Base-by-base conservation (phyloP, 2,888 invertebrate genomes). In the Cephus nigrinus region DNA sequence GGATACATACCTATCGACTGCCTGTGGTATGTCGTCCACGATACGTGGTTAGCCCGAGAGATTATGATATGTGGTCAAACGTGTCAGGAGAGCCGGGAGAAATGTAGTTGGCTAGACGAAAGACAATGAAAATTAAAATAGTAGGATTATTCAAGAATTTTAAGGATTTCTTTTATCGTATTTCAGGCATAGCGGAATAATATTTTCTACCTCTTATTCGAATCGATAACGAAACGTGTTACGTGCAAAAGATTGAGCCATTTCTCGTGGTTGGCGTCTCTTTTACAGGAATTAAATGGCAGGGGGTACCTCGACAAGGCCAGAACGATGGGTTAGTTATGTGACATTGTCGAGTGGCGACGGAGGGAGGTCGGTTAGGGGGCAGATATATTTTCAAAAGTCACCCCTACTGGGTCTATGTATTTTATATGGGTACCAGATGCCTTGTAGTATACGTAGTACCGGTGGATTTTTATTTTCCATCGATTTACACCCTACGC, bases 1-100 rank as follows among this genome's bases (percentile, higher is more conserved):
- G 35, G 36, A 35, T 73, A 69, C 73, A 77, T 80, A 36, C 75
- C 76, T 71, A 72, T 72, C 73, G 40, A 55, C 68, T 55, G 34
- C 36, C 71, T 23, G 71, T 71, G 71, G 71, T 71, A 71, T 71
- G 71, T 33, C 71, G 71, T 71, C 33, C 71, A 33, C 9, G 71
- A 71, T 71, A 71, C 32, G 32, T n/a, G 71, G 71, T 71, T 71
- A 71, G 31, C 71, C 31, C 71, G 71, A 31, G 71, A 71, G 71
- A 71, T 33, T 71, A 71, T 71, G 71, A 71, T 71, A 71, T 71
- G 71, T 71, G 71, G 71, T 71, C 71, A 71, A 71, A 71, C 71
- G 71, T 71, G 71, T 71, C 71, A 33, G 32, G 71, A 33, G 23
- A 55, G 55, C 55, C 55, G 23, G 55, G 55, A 55, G 55, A 55